Evolutionary conservation across 2,113 vertebrate genomes (phyloP).

Genomic region (Phaethon lepturus): DNA sequence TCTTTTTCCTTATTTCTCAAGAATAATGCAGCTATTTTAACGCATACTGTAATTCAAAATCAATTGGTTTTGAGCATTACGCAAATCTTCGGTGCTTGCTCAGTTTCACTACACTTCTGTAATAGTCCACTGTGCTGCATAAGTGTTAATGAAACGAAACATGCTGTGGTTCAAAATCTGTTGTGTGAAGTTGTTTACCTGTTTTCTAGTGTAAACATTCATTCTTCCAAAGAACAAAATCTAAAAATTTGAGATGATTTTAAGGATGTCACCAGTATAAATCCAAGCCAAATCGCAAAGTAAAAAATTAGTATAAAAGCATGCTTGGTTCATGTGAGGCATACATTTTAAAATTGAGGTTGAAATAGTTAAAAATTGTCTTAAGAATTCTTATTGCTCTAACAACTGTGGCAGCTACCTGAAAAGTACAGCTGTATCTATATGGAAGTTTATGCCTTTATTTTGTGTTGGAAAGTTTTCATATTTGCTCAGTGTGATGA

Average conservation of each 20-base stretch:
- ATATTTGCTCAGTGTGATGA: not conserved
- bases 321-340: rapidly evolving
- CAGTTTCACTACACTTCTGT: not conserved
- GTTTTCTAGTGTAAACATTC: not conserved
- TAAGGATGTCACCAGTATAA: not conserved
- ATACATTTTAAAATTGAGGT: not conserved
- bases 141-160: not conserved
- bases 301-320: not conserved
- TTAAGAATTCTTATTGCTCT: not conserved
- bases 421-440: not conserved
- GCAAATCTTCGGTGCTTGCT: not conserved
- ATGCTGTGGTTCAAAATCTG: not conserved
- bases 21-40: not conserved
- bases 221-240: not conserved
- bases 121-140: not conserved
- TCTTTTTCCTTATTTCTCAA: not conserved
- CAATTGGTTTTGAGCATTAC: not conserved
- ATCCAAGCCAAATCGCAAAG: not conserved
- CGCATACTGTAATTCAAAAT: not conserved
- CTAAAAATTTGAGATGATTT: not conserved
- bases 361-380: not conserved
- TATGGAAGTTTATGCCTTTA: not conserved
- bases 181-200: not conserved
- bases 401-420: not conserved
- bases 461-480: not conserved